Evolutionary conservation across 2,888 invertebrate genomes (phyloP), one percentile per base, ranked within the genome.

Genomic region (Drosophila villosipedis): DNA sequence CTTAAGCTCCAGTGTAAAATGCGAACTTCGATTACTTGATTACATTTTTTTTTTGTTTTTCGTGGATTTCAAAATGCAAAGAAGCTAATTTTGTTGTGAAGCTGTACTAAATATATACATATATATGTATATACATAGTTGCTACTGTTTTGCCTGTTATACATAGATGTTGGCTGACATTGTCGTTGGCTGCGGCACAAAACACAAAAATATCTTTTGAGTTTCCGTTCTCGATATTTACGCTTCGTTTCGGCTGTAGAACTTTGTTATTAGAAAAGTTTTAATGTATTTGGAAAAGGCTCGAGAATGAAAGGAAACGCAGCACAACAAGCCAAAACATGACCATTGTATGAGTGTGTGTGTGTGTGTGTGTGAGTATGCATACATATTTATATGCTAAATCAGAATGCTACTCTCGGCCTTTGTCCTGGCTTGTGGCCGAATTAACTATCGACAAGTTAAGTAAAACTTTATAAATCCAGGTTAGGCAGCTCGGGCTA

Each of bases 261-360:
- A 91, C 78, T 91, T 90, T 91, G 75, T 90, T 91, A 90, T 90
- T 91, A 91, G 90, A 90, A 90, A 91, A 90, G 88, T 91, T 90
- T 91, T 89, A 89, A 89, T 89, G 84, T 83, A 76, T 76, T 79
- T 89, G 76, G 73, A 81, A 83, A 79, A 77, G 78, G 82, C 84
- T 78, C 73, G 83, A 69, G 57, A 68, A 72, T 59, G 58, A 47
- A 25, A 7, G 16, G 16, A 58, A 47, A 64, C 57, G 54, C 49
- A 59, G 47, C 49, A 53, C 54, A 50, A 22, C 50, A 35, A 35
- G 43, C 25, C 47, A 47, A 59, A 39, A 49, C 53, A 33, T 41
- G 55, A 59, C 49, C 64, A 31, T 28, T 41, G 22, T 35, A 31
- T 22, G 10, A 19, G 10, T 37, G 35, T 10, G 28, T n/a, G 28